Percentiles rank a stretch among this genome's conserved stretches.
These are phyloP conservation scores for Prolemur simus DNA, from an alignment of 2,113 vertebrate species.

Conservation along the genomic window DNA sequence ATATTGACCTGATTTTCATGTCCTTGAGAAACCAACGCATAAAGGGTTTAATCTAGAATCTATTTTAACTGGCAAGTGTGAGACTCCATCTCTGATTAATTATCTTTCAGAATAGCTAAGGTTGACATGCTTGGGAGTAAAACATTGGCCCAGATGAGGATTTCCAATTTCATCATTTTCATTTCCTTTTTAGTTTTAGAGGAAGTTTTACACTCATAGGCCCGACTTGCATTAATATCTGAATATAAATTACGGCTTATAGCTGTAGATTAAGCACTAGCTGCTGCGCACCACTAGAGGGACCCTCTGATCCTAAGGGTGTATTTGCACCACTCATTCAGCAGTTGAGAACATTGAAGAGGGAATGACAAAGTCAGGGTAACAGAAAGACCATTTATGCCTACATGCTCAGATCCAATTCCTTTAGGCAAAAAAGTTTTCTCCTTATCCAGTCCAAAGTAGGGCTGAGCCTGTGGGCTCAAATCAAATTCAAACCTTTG, in stretches of 20 bases:
- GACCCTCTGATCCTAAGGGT: not conserved
- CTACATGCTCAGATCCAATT: not conserved
- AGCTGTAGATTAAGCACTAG: not conserved
- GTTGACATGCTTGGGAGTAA: not conserved
- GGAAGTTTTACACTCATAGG: not conserved
- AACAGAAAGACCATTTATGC: not conserved
- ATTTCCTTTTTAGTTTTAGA: not conserved
- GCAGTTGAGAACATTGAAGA: not conserved
- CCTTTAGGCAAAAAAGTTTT: not conserved
- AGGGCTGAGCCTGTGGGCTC: not conserved
- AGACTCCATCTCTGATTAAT: not conserved
- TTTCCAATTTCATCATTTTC: not conserved
- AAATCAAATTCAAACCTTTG: not conserved
- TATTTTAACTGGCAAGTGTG: not conserved
- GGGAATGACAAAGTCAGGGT: not conserved
- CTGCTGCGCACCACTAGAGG: slow-evolving; percentile 44
- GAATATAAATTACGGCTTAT: not conserved
- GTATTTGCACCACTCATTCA: not conserved
- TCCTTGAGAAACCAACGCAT: not conserved
- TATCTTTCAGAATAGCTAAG: not conserved
- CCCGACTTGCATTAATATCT: not conserved
- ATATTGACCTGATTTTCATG: not conserved
- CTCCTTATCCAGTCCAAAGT: not conserved
- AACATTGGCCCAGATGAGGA: not conserved
- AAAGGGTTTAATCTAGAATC: not conserved